Base-by-base conservation (phyloP, 1,140 invertebrate genomes). In the Galleria mellonella region DNA sequence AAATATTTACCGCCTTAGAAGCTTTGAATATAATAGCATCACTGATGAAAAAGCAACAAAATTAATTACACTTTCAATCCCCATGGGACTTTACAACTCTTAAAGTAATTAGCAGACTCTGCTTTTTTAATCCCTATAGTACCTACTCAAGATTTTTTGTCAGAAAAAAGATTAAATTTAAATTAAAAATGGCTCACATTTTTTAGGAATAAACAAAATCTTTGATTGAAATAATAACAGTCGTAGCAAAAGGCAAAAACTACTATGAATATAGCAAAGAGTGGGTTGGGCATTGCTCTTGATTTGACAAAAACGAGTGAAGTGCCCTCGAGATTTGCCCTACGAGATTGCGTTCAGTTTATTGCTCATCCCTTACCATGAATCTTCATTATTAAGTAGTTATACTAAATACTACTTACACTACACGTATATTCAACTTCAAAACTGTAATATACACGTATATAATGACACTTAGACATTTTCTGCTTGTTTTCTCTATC, bases 301-400 rank as follows among this genome's bases (percentile, higher is more conserved):
- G 44, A 63, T 55, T 63, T 54, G 55, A 63, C 60, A 59, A 63
- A 63, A 63, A 63, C 55, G 55, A 51, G 60, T 43, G 50, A 35
- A 59, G 55, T 43, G 39, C 52, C 47, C 60, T 59, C 50, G 41
- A 59, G 44, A 54, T 47, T 39, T 37, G 36, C 48, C 45, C 43
- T 27, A 28, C 51, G 45, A 62, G 49, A 57, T 62, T 57, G 48
- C 48, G 54, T 51, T 51, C 53, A 46, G 32, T 52, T 52, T 52
- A 61, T 61, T 49, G 52, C 46, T 7, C 9, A 9, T 30, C 32
- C 39, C 39, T 43, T 50, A 43, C 47, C 32, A 49, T 36, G 27
- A 37, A n/a, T n/a, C 15, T 11, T n/a, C 35, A 37, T 37, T 37
- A 11, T 17, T 23, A 23, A 23, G 6, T 23, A 23, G 17, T 23